phyloP scores from a whole-genome alignment of 2,888 invertebrate species.

The Saturnia pavonia region DNA sequence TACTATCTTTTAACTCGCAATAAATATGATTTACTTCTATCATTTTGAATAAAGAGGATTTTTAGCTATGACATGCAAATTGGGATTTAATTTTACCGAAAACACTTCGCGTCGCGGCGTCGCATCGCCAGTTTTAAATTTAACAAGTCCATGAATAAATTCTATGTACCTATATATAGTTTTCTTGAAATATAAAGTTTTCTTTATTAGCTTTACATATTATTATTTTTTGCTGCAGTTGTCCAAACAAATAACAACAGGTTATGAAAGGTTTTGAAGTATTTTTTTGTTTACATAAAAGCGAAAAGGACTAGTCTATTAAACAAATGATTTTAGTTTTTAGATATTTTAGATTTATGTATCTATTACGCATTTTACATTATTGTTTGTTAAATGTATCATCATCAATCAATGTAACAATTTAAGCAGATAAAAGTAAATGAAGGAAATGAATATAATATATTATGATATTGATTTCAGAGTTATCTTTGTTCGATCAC shows the following conservation, averaged over 20 bases:
- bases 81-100: neutral
- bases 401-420: conserved; percentile 78
- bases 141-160: neutral
- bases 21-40: neutral
- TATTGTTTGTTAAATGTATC: conserved; percentile 23
- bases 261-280: too few species aligned
- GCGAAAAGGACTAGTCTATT: neutral
- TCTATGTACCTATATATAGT: neutral
- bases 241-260: neutral
- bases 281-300: too few species aligned
- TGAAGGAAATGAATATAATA: conserved; percentile 72
- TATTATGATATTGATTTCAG: conserved; percentile 78
- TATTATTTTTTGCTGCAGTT: neutral
- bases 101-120: neutral
- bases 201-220: neutral
- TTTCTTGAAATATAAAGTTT: neutral
- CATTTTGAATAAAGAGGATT: neutral
- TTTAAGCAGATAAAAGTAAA: conserved; percentile 67
- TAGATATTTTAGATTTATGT: neutral
- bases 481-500: conserved; percentile 75
- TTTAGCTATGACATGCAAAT: neutral
- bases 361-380: conserved; percentile 1
- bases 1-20: neutral
- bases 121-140: neutral
- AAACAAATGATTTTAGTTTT: neutral